Evolutionary conservation across 2,888 invertebrate genomes (phyloP), one percentile per base, ranked within the genome.

Genomic region (Stenchaetothrips biformis): DNA sequence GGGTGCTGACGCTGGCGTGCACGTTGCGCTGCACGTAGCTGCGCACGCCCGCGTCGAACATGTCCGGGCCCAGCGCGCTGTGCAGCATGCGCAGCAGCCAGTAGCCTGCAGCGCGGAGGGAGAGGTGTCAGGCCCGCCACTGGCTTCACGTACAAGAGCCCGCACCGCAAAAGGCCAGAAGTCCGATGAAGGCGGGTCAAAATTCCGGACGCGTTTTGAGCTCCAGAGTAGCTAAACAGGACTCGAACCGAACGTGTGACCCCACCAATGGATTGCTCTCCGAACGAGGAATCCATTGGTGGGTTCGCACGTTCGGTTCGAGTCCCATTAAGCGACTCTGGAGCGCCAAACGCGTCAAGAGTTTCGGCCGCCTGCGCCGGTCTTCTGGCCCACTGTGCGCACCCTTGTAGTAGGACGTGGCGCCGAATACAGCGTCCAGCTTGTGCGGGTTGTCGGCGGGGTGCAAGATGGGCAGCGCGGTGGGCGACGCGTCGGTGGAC

Each of bases 61-160:
- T 25, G 67, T 74, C 67, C 9, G 67, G 9, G 25, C 67, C 67
- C 21, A 74, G 67, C 67, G 25, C 67, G 67, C 67, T 11, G 21
- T 74, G 21, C 67, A 74, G 67, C 67, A 74, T 74, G 21, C 67
- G 67, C 67, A 74, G 67, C 25, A 74, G 9, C 67, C 67, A 74
- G 67, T 74, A 74, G 21, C 67, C 67, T 74, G 67, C 37, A 1
- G 4, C 67, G 67, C n/a, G 21, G 18, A 53, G 6, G 13, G 53
- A 11, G 6, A 11, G 53, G 13, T 1, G 18, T 13, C 6, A 53
- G 6, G 53, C 13, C 18, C 53, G 53, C 16, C 16, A n/a, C 13
- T 2, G 53, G 53, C 18, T 11, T 18, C 53, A 18, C 53, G 53
- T 7, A 2, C 11, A 53, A 2, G 21, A 4, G n/a, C 67, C 21